Percentiles rank a stretch among this genome's conserved stretches.
Evolutionary conservation across 2,888 invertebrate genomes (phyloP).

Genomic region (Gnatocerus cornutus): DNA sequence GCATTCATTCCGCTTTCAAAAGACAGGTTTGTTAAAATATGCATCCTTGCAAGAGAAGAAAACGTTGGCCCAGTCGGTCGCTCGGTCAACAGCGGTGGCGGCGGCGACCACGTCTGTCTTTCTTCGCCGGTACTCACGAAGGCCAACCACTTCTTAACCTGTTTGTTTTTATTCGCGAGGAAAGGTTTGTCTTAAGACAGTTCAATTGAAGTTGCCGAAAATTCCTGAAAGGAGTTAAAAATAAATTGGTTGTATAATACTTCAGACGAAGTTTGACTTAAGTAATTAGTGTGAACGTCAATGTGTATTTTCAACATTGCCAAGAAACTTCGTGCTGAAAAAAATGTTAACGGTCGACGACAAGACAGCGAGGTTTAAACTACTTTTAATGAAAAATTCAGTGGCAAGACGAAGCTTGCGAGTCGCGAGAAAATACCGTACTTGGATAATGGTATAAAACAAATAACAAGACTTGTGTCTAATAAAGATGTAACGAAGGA

Average conservation of each 20-base stretch:
- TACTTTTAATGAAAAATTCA: background rate
- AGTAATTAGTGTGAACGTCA: constrained; percentile 4
- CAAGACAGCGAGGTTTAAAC: background rate
- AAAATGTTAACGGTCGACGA: background rate
- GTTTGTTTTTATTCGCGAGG: constrained; percentile 27
- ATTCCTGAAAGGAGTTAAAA: constrained; percentile 19
- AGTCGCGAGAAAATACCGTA: no score
- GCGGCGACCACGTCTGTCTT: constrained; percentile 12
- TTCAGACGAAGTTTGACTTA: background rate
- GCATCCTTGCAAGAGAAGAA: constrained; percentile 43
- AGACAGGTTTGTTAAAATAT: constrained; percentile 43
- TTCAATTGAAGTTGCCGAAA: constrained; percentile 28
- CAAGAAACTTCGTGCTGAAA: background rate
- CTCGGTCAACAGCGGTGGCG: constrained; percentile 40
- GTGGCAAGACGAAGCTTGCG: no score
- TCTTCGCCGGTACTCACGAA: constrained; percentile 17
- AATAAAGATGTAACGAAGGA: no score
- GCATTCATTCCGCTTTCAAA: constrained; percentile 14
- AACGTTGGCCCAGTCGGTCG: constrained; percentile 46
- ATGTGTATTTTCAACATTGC: constrained; percentile 6
- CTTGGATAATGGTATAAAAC: background rate
- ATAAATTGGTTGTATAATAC: constrained; percentile 18
- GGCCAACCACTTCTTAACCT: constrained; percentile 39
- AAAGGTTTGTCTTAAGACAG: constrained; percentile 8
- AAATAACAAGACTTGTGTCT: background rate